Conservation (phyloP, 2,888 invertebrate species). For the Anodontia alba region DNA sequence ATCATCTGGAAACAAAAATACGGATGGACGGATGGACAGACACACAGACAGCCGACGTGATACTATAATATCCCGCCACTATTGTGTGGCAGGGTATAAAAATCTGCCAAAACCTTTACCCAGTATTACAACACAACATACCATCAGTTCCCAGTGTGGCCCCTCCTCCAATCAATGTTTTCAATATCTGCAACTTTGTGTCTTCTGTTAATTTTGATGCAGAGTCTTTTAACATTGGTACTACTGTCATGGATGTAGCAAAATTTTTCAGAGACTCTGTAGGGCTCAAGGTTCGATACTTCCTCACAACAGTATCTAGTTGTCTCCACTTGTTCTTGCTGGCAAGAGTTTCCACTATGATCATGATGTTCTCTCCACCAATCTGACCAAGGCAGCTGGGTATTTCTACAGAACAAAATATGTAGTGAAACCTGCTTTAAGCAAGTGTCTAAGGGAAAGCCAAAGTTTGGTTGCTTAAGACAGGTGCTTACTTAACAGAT, state of each 20-base stretch:
- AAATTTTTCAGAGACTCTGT: conserved; percentile 52
- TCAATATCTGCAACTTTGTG: conserved; percentile 56
- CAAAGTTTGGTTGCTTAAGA: no score
- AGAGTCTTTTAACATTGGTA: conserved; percentile 48
- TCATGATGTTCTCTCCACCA: conserved; percentile 42
- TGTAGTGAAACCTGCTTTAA: no score
- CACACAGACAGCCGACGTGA: not conserved
- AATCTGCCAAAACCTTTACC: not conserved
- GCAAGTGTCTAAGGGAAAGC: no score
- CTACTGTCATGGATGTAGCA: conserved; percentile 57
- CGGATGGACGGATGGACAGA: not conserved
- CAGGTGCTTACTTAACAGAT: no score
- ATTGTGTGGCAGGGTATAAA: no score
- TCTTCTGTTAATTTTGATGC: conserved; percentile 49
- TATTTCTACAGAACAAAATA: conserved; percentile 60
- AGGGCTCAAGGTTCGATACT: conserved; percentile 56
- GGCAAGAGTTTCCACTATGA: conserved; percentile 61
- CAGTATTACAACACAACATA: conserved; percentile 26
- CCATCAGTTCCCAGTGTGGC: conserved; percentile 56
- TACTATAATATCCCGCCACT: no score
- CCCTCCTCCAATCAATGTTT: conserved; percentile 58
- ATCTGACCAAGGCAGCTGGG: conserved; percentile 62
- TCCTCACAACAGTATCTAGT: conserved; percentile 62
- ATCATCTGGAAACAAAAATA: no score
- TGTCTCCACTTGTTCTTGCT: conserved; percentile 65